phyloP scores from a whole-genome alignment of 1,140 invertebrate species.

The Drosophila sucinea region DNA sequence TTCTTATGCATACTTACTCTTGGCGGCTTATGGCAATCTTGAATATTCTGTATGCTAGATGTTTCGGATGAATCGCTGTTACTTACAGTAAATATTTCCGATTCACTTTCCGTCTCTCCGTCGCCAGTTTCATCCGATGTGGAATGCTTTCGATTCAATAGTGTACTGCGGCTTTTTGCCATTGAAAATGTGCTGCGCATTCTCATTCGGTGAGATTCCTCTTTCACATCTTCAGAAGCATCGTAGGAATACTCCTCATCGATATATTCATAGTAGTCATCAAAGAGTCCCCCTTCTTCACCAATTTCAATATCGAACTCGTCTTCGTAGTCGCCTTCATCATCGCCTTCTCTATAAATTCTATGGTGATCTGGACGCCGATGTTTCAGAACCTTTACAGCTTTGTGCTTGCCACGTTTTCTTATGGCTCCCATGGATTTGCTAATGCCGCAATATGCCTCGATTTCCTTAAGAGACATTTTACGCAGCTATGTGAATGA shows the following conservation, averaged over 20 bases:
- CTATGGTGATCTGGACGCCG: neutral
- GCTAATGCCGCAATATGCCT: slow-evolving; percentile 10
- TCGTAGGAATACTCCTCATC: neutral
- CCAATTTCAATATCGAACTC: neutral
- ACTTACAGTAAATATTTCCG: slow-evolving; percentile 2
- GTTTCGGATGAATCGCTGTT: neutral
- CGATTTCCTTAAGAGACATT: slow-evolving; percentile 49
- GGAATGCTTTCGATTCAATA: neutral
- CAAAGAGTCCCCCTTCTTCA: neutral
- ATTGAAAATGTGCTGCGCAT: neutral
- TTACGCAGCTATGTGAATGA: slow-evolving; percentile 40
- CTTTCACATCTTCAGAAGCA: neutral
- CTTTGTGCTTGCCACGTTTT: neutral
- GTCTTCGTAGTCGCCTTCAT: neutral
- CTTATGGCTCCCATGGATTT: neutral
- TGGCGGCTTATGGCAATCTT: neutral
- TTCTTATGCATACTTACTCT: neutral
- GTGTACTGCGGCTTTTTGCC: neutral
- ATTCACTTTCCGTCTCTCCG: neutral
- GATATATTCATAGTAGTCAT: slow-evolving; percentile 1
- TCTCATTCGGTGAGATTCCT: neutral
- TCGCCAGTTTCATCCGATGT: neutral
- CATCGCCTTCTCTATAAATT: neutral
- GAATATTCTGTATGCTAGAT: neutral
- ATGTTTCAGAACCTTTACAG: neutral